These are phyloP conservation scores for Dendrocopos noguchii DNA, from an alignment of 2,113 vertebrate species.

Conservation along the genomic window DNA sequence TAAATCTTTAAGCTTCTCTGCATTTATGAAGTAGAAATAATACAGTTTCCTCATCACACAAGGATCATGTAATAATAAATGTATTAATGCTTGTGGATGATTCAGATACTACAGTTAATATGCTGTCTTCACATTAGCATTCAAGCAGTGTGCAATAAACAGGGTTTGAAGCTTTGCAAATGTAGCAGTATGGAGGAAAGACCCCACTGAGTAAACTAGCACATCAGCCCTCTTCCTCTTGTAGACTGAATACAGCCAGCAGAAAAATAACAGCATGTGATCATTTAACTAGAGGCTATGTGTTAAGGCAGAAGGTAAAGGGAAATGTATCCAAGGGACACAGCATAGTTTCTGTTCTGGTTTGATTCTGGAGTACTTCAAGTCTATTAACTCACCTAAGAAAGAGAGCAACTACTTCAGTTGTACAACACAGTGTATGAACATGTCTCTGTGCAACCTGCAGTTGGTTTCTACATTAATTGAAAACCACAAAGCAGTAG, in stretches of 20 bases:
- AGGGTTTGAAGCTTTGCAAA: not conserved
- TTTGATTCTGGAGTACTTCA: not conserved
- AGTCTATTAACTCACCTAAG: not conserved
- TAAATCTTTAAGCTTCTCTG: not conserved
- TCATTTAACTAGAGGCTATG: not conserved
- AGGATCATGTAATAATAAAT: not conserved
- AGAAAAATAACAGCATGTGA: not conserved
- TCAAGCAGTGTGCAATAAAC: not conserved
- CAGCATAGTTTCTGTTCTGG: not conserved
- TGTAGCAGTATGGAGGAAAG: not conserved
- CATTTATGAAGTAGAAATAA: not conserved
- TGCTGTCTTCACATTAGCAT: not conserved
- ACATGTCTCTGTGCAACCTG: not conserved
- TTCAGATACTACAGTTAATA: not conserved
- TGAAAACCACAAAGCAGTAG: not conserved
- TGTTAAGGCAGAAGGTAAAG: not conserved
- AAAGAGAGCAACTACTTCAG: not conserved
- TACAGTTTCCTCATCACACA: not conserved
- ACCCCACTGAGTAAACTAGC: not conserved
- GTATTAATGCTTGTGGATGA: not conserved
- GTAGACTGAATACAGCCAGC: not conserved
- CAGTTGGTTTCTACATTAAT: not conserved
- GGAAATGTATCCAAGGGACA: not conserved
- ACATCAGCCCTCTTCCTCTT: not conserved
- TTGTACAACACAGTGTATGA: fast-evolving